Percentiles rank a stretch among this genome's conserved stretches.
These are phyloP conservation scores for Oophaga pumilio DNA, from an alignment of 2,113 vertebrate species.

Conservation along the genomic window DNA sequence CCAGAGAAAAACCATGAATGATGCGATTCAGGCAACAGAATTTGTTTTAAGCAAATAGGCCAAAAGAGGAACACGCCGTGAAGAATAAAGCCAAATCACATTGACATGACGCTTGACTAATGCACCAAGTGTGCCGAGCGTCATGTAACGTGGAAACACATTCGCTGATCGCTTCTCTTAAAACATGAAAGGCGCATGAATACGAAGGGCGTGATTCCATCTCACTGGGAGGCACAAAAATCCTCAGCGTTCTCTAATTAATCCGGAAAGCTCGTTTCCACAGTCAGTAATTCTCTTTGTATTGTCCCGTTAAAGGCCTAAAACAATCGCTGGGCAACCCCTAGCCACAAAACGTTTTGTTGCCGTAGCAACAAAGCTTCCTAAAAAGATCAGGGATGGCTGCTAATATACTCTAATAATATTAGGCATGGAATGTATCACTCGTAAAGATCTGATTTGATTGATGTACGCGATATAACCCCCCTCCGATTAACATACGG, in stretches of 20 bases:
- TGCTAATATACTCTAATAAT: neutral
- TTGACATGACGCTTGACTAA: neutral
- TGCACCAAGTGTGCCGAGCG: neutral
- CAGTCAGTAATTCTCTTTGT: slow-evolving; percentile 27
- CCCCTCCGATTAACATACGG: neutral
- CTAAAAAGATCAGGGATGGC: neutral
- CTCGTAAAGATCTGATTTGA: neutral
- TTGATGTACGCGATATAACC: neutral
- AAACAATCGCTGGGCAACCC: neutral
- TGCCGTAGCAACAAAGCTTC: neutral
- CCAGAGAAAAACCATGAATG: too few relatives aligned
- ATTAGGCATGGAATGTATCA: neutral
- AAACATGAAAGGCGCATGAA: neutral
- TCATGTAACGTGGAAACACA: neutral
- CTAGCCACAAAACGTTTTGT: neutral
- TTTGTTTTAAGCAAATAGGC: neutral
- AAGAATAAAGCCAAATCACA: neutral
- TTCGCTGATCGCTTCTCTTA: neutral
- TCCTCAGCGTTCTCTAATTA: neutral
- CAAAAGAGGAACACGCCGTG: neutral
- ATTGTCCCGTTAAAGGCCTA: slow-evolving; percentile 13
- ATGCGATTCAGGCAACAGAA: too few relatives aligned
- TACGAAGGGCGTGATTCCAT: neutral
- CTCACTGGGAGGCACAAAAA: slow-evolving; percentile 30
- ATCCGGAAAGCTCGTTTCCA: slow-evolving; percentile 31